phyloP scores from a whole-genome alignment of 2,888 invertebrate genomes.

The Nomada flava region DNA sequence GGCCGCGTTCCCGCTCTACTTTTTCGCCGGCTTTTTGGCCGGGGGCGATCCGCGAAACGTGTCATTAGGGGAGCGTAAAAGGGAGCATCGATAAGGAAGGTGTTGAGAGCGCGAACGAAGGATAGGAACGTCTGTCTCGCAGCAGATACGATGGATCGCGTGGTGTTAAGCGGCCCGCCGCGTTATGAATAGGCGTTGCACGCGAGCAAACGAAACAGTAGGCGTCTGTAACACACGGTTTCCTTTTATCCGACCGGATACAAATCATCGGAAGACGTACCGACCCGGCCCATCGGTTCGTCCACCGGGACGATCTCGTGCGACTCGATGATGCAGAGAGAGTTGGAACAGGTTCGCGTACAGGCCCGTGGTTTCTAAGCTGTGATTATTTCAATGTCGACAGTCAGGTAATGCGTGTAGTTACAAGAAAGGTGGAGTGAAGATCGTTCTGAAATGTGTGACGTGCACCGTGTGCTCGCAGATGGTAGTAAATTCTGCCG shows the following conservation, averaged over 20 bases:
- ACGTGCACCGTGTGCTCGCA: not conserved
- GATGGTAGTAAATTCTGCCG: slow-evolving; percentile 9
- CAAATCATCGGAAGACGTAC: slow-evolving; percentile 59
- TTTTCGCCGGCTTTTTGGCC: slow-evolving; percentile 40
- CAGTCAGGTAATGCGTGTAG: slow-evolving; percentile 21
- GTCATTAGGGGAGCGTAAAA: slow-evolving; percentile 78
- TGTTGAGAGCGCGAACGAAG: slow-evolving; percentile 82
- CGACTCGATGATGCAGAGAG: slow-evolving; percentile 19
- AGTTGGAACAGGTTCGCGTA: not conserved
- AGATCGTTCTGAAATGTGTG: slow-evolving; percentile 10
- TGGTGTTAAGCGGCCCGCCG: slow-evolving; percentile 76
- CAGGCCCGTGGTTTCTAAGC: not conserved
- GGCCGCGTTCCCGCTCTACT: slow-evolving; percentile 67
- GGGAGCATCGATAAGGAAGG: slow-evolving; percentile 81
- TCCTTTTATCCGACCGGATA: slow-evolving; percentile 61
- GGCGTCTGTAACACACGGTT: slow-evolving; percentile 63
- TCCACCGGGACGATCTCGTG: slow-evolving; percentile 30
- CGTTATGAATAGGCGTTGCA: slow-evolving; percentile 56
- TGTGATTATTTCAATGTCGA: slow-evolving; percentile 40
- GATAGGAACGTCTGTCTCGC: slow-evolving; percentile 15
- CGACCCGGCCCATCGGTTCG: not conserved
- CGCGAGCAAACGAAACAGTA: slow-evolving; percentile 51
- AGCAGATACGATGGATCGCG: slow-evolving; percentile 67
- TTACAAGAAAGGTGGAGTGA: slow-evolving; percentile 19
- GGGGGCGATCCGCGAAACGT: slow-evolving; percentile 74